Evolutionary conservation across 2,888 invertebrate species (phyloP).

Genomic region (Ophion obscuratus): DNA sequence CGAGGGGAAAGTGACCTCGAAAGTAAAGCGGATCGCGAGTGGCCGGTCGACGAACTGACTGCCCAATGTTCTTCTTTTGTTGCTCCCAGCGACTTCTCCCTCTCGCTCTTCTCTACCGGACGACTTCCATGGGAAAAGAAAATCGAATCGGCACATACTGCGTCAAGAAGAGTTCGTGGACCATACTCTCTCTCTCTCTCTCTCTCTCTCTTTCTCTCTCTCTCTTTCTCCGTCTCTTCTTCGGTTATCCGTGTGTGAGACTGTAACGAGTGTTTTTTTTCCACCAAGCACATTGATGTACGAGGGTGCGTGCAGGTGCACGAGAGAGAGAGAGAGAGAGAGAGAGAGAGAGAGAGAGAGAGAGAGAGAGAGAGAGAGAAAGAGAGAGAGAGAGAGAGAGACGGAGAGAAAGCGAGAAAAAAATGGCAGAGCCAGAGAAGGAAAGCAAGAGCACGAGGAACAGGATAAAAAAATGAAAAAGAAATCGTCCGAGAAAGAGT

Average conservation of each 20-base stretch:
- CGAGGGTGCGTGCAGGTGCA: conserved; percentile 64
- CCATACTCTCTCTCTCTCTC: conserved; percentile 35
- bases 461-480: conserved; percentile 57
- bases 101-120: conserved; percentile 1
- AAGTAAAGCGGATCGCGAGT: conserved; percentile 68
- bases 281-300: conserved; percentile 42
- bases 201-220: conserved; percentile 4
- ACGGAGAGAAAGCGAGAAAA: conserved; percentile 9
- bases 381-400: conserved; percentile 29
- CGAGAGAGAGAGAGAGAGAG: conserved; percentile 27
- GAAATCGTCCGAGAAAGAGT: conserved; percentile 64
- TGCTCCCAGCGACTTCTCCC: conserved; percentile 42
- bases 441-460: conserved; percentile 45
- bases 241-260: conserved; percentile 6
- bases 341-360: conserved; percentile 22
- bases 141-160: conserved; percentile 53
- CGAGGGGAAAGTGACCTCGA: conserved; percentile 70
- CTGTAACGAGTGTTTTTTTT: conserved; percentile 44
- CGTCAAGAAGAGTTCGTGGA: conserved; percentile 61
- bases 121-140: conserved; percentile 65
- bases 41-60: conserved; percentile 67
- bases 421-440: conserved; percentile 2
- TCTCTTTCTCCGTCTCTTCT: neutral
- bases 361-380: conserved; percentile 29
- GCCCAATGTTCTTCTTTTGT: conserved; percentile 62